Evolutionary conservation across 37 sponge, comb jelly and placozoan genomes (phyloP), one percentile per base, ranked within the genome.

Genomic region (Aplysina aerophoba): DNA sequence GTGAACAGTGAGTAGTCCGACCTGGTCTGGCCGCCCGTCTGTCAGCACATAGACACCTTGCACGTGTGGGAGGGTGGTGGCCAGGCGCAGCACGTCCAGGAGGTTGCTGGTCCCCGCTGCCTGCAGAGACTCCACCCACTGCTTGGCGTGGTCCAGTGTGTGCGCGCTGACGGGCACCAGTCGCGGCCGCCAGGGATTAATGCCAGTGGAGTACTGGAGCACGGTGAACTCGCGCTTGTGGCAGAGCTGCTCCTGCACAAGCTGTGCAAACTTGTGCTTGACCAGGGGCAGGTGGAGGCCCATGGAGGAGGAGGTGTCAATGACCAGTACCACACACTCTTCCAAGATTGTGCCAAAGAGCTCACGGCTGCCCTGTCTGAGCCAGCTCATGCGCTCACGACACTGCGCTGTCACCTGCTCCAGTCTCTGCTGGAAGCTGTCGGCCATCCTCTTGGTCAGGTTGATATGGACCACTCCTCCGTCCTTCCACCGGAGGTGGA

Each of bases 291-390:
- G 87, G 21, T 88, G 89, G 24, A 82, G 84, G 44, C 83, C 83
- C 90, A 97, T 87, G 19, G 96, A 95, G 53, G 83, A 55, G 3
- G 95, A 94, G 11, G 93, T 93, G 55, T 97, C 95, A 20, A 97
- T 25, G 0, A 91, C 87, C 40, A 95, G 28, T 44, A 73, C 87
- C 40, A 95, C 86, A 59, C 68, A 89, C 39, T 91, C 86, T 61
- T 95, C 98, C 15, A 89, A 65, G 44, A 97, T 31, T 22, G 92
- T 97, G 37, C 98, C 98, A 97, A 97, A 97, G 39, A 91, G 80
- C 64, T 87, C 88, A 44, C 93, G 87, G 81, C 98, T 97, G 40
- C 96, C 96, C 20, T 63, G 75, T 85, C 88, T 84, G 39, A 97
- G 80, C 94, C 92, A 95, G 17, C 56, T 84, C 53, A 95, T 68